These are phyloP conservation scores for Urechis unicinctus DNA, from an alignment of 2,888 invertebrate genomes.

Conservation along the genomic window DNA sequence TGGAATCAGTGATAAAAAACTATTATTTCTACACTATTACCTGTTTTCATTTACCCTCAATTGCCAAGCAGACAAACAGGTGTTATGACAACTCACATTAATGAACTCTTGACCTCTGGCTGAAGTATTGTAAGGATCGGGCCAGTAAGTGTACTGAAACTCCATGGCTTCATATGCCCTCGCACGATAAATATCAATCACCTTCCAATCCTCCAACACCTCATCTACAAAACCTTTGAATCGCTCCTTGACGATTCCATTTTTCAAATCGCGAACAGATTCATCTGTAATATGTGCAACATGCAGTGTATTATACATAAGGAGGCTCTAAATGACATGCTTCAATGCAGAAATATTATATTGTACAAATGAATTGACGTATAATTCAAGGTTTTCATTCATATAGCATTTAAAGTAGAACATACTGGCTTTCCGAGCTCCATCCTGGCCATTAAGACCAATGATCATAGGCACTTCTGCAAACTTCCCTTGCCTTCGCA, in stretches of 20 bases:
- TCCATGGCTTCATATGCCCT: conserved; percentile 36
- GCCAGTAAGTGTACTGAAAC: conserved; percentile 51
- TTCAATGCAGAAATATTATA: too few species aligned
- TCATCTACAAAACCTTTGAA: conserved; percentile 32
- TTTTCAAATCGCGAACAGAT: conserved; percentile 9
- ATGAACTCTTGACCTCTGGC: conserved; percentile 38
- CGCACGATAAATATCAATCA: conserved; percentile 23
- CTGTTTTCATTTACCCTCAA: too few species aligned
- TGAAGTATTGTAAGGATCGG: conserved; percentile 41
- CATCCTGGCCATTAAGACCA: conserved; percentile 22
- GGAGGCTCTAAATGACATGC: too few species aligned
- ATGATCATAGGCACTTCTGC: conserved; percentile 23
- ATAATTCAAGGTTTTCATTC: too few species aligned
- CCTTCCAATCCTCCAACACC: conserved; percentile 27
- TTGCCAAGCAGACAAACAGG: too few species aligned
- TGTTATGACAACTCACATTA: conserved; percentile 43
- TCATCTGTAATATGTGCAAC: conserved; percentile 13
- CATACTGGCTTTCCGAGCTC: conserved; percentile 20
- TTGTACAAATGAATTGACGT: too few species aligned
- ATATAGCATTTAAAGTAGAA: too few species aligned
- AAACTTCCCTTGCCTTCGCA: too few species aligned
- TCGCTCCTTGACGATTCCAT: conserved; percentile 14
- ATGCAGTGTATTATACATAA: too few species aligned
- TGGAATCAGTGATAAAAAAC: too few species aligned
- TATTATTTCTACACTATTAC: too few species aligned